These are phyloP conservation scores for Colostygia pectinataria DNA, from an alignment of 2,888 invertebrate species.

Conservation along the genomic window DNA sequence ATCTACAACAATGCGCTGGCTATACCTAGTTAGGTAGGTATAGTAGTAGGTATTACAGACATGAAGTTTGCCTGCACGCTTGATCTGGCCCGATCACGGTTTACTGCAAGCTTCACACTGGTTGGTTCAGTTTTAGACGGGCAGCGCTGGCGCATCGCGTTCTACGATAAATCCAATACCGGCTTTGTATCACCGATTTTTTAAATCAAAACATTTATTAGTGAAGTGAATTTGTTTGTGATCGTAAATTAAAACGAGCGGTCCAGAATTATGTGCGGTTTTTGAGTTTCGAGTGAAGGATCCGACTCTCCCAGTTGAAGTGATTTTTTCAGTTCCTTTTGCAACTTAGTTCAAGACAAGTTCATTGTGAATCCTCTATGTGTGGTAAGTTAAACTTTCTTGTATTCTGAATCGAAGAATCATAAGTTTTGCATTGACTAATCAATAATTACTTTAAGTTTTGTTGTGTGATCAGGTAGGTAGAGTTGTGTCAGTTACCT, in stretches of 20 bases:
- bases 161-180: conserved; percentile 43
- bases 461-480: conserved; percentile 9
- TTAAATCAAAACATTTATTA: conserved; percentile 43
- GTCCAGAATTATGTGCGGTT: conserved; percentile 1
- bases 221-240: conserved; percentile 17
- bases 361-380: conserved; percentile 50
- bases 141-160: conserved; percentile 63
- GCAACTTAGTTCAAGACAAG: conserved; percentile 53
- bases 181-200: conserved; percentile 54
- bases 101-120: conserved; percentile 63
- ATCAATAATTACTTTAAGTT: conserved; percentile 19
- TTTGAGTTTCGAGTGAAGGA: background rate
- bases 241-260: conserved; percentile 4
- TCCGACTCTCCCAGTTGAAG: conserved; percentile 33
- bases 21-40: conserved; percentile 24
- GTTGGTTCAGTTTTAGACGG: conserved; percentile 76
- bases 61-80: conserved; percentile 38
- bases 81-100: conserved; percentile 55
- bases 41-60: conserved; percentile 14
- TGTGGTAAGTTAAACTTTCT: conserved; percentile 38
- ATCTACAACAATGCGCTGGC: conserved; percentile 37
- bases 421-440: conserved; percentile 8
- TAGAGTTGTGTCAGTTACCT: background rate
- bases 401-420: conserved; percentile 20
- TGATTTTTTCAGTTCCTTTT: conserved; percentile 56